Base-by-base conservation (phyloP, 1,140 invertebrate species). In the Aphis gossypii region DNA sequence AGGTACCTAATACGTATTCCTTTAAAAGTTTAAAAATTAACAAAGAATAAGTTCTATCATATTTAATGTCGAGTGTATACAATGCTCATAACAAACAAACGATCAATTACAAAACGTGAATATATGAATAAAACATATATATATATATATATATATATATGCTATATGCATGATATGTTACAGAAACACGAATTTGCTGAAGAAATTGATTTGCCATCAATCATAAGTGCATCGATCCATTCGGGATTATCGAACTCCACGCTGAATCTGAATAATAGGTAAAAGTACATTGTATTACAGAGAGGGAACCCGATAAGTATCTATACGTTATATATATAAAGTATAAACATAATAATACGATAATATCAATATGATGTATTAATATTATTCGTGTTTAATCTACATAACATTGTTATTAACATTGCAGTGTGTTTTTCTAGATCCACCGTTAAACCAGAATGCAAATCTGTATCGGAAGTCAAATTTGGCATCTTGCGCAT, bases 151-250 rank as follows among this genome's bases (percentile, higher is more conserved):
- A 60, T 41, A 11, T 56, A 56, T 20, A 60, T 76, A n/a, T 76
- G 30, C 14, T 18, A 18, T 14, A 14, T n/a, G 60, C 30, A 9
- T 60, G 56, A 68, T 68, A 83, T 35, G 46, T 92, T 84, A 6
- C 82, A 92, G 91, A 84, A 92, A 54, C 48, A 38, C 1, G 91
- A 51, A 11, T 38, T 48, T 35, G n/a, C 21, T 0, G 91, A 92
- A 51, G 91, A 92, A 3, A 84, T 38, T 35, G 91, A 84, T 7
- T 51, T 84, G 21, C 76, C 76, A 84, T 92, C 90, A 48, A 48
- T 92, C 44, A 82, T 92, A 23, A 60, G 35, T 11, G 2, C 90
- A n/a, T 82, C 90, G 18, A 82, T 92, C 41, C 48, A 83, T 3
- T 48, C 91, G 23, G 91, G 91, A 8, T 20, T 84, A 54, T 54